Conservation (phyloP, 2,888 invertebrate species). For the Lepidocyrtoides sp. region DNA sequence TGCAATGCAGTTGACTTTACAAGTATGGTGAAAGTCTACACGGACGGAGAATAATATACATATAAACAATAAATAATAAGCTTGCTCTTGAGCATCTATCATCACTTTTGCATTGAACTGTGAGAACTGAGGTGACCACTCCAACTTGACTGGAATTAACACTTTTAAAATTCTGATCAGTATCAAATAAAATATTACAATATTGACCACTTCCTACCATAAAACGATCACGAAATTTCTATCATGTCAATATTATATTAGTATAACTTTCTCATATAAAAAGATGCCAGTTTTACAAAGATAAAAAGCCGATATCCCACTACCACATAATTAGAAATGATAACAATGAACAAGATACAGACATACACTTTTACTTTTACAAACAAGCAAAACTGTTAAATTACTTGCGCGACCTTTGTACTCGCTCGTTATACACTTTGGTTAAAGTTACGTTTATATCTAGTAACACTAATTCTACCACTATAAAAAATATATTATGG, state of each 20-base stretch:
- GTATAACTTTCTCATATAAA: not conserved
- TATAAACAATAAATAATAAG: not conserved
- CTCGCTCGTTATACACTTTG: conserved; percentile 60
- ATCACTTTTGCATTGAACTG: too few species aligned
- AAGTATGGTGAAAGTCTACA: not conserved
- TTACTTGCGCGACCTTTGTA: conserved; percentile 77
- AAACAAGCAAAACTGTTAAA: not conserved
- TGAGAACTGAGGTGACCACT: conserved; percentile 70
- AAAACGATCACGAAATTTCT: not conserved
- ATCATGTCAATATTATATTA: conserved; percentile 5
- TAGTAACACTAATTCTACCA: not conserved
- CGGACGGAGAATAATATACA: not conserved
- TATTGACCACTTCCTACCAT: not conserved
- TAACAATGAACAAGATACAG: not conserved
- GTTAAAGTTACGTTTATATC: conserved; percentile 2
- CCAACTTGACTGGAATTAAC: conserved; percentile 68
- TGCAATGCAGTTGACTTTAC: not conserved
- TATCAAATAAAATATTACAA: conserved; percentile 27
- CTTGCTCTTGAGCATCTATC: not conserved
- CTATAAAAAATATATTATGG: not conserved
- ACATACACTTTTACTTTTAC: not conserved
- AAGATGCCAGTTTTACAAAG: not conserved
- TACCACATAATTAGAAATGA: not conserved
- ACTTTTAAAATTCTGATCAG: conserved; percentile 45
- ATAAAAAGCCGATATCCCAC: not conserved